Conservation (phyloP, 2,797 vertebrate genomes). For the Trachurus trachurus region DNA sequence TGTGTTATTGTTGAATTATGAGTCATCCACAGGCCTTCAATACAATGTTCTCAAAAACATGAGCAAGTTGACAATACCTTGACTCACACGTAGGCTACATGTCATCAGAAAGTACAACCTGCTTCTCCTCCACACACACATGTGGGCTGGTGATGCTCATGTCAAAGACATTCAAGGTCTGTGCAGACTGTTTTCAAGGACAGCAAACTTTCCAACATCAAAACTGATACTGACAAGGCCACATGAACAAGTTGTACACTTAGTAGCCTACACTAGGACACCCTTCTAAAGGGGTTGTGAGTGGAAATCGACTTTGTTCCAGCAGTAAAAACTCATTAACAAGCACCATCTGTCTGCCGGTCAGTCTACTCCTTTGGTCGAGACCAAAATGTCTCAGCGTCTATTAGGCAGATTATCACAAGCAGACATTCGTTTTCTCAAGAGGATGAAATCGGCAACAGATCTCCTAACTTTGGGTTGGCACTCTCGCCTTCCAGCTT, state of each 20-base stretch:
- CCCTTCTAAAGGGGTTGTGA: constrained; percentile 9
- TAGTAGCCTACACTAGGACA: not conserved
- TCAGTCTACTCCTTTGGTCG: too few species aligned
- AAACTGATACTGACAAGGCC: not conserved
- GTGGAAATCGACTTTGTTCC: not conserved
- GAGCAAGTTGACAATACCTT: constrained; percentile 18
- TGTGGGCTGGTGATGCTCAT: constrained; percentile 7
- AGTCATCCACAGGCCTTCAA: constrained; percentile 22
- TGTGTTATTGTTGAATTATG: constrained; percentile 8
- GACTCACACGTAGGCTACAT: constrained; percentile 25
- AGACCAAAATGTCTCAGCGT: not conserved
- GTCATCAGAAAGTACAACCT: constrained; percentile 20
- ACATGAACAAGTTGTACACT: not conserved
- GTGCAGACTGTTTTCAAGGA: constrained; percentile 8
- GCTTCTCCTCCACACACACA: constrained; percentile 25
- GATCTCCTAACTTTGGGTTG: not conserved
- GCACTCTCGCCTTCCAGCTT: too few species aligned
- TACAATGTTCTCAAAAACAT: constrained; percentile 10
- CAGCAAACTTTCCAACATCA: not conserved
- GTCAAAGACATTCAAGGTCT: constrained; percentile 20
- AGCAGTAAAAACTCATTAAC: too few species aligned
- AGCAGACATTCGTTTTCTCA: not conserved
- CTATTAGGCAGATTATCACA: not conserved
- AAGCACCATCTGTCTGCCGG: not conserved
- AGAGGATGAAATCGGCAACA: not conserved